These are phyloP conservation scores for Molorchus minor DNA, from an alignment of 2,888 invertebrate genomes.

Conservation along the genomic window DNA sequence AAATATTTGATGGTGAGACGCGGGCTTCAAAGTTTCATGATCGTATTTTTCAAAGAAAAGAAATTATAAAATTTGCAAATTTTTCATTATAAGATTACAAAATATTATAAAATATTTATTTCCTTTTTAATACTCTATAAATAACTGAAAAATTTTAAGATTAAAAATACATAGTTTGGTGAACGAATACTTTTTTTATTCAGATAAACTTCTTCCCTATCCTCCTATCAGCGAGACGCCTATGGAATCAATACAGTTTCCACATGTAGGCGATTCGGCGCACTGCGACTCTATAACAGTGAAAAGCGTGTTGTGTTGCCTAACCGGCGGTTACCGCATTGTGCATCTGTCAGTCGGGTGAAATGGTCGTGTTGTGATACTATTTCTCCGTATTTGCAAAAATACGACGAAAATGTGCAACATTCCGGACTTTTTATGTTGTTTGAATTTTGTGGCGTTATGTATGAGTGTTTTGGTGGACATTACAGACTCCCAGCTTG, in stretches of 20 bases:
- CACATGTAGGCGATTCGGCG: conserved; percentile 40
- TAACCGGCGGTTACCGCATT: conserved; percentile 46
- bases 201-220: neutral
- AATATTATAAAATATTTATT: no score
- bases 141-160: no score
- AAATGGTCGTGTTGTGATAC: conserved; percentile 43
- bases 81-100: no score
- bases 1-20: no score
- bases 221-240: conserved; percentile 23
- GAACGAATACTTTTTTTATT: no score
- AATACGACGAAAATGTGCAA: conserved; percentile 38
- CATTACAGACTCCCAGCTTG: conserved; percentile 53
- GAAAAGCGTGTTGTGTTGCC: conserved; percentile 49
- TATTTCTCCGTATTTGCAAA: conserved; percentile 39
- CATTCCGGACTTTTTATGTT: conserved; percentile 37
- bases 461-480: conserved; percentile 46
- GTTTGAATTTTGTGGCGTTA: conserved; percentile 33
- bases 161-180: no score
- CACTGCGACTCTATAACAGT: conserved; percentile 14
- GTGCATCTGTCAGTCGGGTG: conserved; percentile 45
- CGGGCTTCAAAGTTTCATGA: no score
- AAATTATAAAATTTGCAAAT: no score
- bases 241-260: conserved; percentile 40
- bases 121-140: no score
- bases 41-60: no score